phyloP scores from a whole-genome alignment of 2,888 invertebrate genomes.

The Megaustenia siamemsis region DNA sequence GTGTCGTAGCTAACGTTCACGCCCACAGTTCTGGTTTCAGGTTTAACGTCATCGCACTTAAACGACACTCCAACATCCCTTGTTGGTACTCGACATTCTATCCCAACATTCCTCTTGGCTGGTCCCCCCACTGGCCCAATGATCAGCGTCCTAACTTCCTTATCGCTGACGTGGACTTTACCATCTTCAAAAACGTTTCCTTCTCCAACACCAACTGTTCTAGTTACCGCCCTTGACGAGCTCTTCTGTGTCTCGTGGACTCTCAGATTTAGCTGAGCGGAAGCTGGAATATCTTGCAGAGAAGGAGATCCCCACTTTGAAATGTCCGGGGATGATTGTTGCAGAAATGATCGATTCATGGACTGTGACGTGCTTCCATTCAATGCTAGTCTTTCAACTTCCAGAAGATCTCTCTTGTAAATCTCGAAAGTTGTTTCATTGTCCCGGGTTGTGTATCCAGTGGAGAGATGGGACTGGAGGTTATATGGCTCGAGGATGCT shows the following conservation, averaged over 20 bases:
- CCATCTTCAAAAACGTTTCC: constrained; percentile 79
- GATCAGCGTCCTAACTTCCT: constrained; percentile 78
- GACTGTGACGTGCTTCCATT: neutral
- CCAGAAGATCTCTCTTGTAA: constrained; percentile 15
- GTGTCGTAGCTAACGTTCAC: constrained; percentile 74
- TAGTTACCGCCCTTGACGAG: constrained; percentile 78
- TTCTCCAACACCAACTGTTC: constrained; percentile 84
- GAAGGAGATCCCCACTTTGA: neutral
- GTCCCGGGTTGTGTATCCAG: constrained; percentile 64
- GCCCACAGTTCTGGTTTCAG: constrained; percentile 73
- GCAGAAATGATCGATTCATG: constrained; percentile 29
- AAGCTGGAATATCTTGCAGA: neutral
- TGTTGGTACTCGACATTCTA: constrained; percentile 72
- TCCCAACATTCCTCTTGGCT: constrained; percentile 75
- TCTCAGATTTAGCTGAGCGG: constrained; percentile 50
- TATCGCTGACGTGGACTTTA: constrained; percentile 77
- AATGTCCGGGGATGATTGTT: neutral
- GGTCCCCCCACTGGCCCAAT: constrained; percentile 65
- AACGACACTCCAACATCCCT: constrained; percentile 78
- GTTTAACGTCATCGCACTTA: constrained; percentile 75
- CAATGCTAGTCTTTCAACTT: neutral
- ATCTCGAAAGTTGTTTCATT: constrained; percentile 57
- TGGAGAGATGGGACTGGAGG: constrained; percentile 69
- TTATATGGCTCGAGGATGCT: constrained; percentile 72
- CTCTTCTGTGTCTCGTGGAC: constrained; percentile 58